phyloP scores from a whole-genome alignment of 2,113 vertebrate species.

The Salvelinus namaycush region DNA sequence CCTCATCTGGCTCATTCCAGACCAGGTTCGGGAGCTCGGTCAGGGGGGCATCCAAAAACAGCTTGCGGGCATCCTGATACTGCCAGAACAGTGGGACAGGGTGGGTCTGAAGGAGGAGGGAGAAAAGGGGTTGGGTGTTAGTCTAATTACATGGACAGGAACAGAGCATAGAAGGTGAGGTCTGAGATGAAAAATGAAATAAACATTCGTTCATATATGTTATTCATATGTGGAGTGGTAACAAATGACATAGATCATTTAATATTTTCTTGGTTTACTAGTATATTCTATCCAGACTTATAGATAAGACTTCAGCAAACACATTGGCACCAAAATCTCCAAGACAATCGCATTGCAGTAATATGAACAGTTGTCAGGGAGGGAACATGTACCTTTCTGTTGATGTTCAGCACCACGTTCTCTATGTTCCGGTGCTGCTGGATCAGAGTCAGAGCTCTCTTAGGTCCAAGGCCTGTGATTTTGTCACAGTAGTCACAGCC shows the following conservation, averaged over 20 bases:
- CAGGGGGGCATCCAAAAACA: conserved; percentile 69
- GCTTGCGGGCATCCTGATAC: conserved; percentile 69
- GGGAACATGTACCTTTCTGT: conserved; percentile 63
- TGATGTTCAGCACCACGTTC: conserved; percentile 66
- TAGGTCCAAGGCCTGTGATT: conserved; percentile 74
- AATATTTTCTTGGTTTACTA: too few relatives aligned
- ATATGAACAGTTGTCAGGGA: not conserved
- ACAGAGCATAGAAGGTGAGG: too few relatives aligned
- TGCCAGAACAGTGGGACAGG: conserved; percentile 70
- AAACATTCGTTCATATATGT: too few relatives aligned
- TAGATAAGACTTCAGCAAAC: too few relatives aligned
- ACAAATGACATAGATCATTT: too few relatives aligned
- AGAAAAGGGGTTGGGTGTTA: not conserved
- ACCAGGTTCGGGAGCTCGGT: conserved; percentile 37
- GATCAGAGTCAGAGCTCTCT: conserved; percentile 75
- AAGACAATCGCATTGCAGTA: not conserved
- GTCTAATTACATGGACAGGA: too few relatives aligned
- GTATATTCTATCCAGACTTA: too few relatives aligned
- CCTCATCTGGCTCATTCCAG: conserved; percentile 77
- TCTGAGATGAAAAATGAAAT: too few relatives aligned
- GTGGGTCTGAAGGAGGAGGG: conserved; percentile 58
- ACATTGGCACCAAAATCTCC: too few relatives aligned
- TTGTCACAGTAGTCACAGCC: conserved; percentile 84
- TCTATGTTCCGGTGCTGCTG: conserved; percentile 76
- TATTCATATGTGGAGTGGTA: too few relatives aligned